phyloP scores from a whole-genome alignment of 2,797 vertebrate species.

The Pipistrellus pipistrellus region DNA sequence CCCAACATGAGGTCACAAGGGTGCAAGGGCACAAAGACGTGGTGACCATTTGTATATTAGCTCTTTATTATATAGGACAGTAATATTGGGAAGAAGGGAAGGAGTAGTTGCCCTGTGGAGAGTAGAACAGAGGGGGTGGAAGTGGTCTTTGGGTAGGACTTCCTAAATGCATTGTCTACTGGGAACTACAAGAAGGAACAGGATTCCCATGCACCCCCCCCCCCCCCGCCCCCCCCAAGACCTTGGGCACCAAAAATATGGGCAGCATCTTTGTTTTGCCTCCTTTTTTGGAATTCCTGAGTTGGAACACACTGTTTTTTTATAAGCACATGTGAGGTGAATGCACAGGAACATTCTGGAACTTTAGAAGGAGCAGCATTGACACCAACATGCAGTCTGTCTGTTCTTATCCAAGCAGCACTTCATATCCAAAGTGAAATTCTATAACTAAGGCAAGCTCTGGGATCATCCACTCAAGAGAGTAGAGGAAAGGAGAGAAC shows the following conservation, averaged over 20 bases:
- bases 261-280: neutral
- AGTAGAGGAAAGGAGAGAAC: neutral
- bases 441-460: neutral
- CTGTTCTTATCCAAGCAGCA: neutral
- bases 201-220: neutral
- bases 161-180: neutral
- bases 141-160: neutral
- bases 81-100: neutral
- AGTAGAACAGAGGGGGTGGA: neutral
- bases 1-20: too few relatives aligned
- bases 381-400: neutral
- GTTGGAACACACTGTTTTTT: neutral
- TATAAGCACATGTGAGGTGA: neutral
- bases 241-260: neutral
- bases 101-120: neutral
- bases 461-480: neutral
- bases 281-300: neutral
- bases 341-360: neutral
- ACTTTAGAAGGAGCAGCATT: neutral
- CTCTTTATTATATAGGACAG: too few relatives aligned
- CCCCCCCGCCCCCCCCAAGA: neutral
- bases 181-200: neutral
- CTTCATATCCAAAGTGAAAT: neutral
- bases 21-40: too few relatives aligned
- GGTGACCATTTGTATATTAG: too few relatives aligned